Conservation (phyloP, 2,888 invertebrate genomes). For the Drosophila mettleri region DNA sequence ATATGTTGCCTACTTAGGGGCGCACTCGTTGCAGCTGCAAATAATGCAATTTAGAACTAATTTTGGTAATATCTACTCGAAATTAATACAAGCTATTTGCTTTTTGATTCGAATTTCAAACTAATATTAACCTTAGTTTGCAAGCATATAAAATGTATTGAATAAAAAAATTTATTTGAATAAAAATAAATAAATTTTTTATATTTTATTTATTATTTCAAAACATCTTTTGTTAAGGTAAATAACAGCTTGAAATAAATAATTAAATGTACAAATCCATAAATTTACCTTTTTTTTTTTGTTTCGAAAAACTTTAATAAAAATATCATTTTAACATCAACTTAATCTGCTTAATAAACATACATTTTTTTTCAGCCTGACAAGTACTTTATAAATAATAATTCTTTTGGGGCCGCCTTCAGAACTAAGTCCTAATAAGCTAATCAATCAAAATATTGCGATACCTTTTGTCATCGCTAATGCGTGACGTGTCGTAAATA, state of each 20-base stretch:
- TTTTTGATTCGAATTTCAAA: too few relatives aligned
- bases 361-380: neutral
- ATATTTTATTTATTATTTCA: too few relatives aligned
- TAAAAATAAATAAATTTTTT: too few relatives aligned
- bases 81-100: neutral
- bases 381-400: neutral
- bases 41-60: neutral
- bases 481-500: slow-evolving; percentile 35
- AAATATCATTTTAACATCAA: neutral
- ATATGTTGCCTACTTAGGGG: slow-evolving; percentile 32
- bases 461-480: slow-evolving; percentile 32
- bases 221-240: too few relatives aligned
- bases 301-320: too few relatives aligned
- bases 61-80: neutral
- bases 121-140: too few relatives aligned
- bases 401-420: neutral
- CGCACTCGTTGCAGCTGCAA: neutral
- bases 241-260: too few relatives aligned
- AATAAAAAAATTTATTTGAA: too few relatives aligned
- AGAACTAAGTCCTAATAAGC: slow-evolving; percentile 10
- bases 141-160: too few relatives aligned
- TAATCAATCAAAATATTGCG: slow-evolving; percentile 33
- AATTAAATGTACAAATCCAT: too few relatives aligned
- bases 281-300: too few relatives aligned
- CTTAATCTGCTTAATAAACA: neutral